phyloP scores from a whole-genome alignment of 1,140 invertebrate genomes.

The Drosophila nigromelanica region DNA sequence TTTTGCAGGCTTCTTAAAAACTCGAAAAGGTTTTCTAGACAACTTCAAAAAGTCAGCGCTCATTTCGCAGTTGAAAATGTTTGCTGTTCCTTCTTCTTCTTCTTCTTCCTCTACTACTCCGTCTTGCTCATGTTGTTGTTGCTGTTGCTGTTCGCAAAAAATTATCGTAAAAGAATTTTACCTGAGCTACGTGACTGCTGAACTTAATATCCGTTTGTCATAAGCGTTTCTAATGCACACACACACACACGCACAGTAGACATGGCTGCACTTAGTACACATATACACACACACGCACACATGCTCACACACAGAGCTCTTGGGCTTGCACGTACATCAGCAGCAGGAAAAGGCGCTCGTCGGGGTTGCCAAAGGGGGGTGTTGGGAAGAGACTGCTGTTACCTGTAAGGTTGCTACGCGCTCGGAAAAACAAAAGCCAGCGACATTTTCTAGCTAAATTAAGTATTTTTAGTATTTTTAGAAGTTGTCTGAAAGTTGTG shows the following conservation, averaged over 20 bases:
- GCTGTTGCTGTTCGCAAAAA: conserved; percentile 59
- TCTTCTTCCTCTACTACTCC: conserved; percentile 26
- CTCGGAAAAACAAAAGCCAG: conserved; percentile 68
- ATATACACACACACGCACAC: conserved; percentile 29
- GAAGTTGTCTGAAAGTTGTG: conserved; percentile 64
- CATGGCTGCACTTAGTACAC: conserved; percentile 46
- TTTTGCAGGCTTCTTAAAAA: conserved; percentile 17
- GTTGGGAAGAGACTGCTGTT: not conserved
- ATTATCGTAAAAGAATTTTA: conserved; percentile 83
- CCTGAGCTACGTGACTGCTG: conserved; percentile 79
- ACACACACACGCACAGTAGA: conserved; percentile 27
- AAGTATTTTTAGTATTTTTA: conserved; percentile 80
- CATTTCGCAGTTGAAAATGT: conserved; percentile 23
- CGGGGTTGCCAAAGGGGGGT: not conserved
- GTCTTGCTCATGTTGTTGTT: conserved; percentile 20
- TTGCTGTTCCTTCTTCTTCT: conserved; percentile 19
- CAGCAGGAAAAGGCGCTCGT: conserved; percentile 29
- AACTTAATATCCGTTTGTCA: conserved; percentile 83
- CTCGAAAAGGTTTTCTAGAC: conserved; percentile 19
- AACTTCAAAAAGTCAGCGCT: conserved; percentile 19
- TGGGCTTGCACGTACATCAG: conserved; percentile 58
- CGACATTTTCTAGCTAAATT: conserved; percentile 80
- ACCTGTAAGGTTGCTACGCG: conserved; percentile 58
- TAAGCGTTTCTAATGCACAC: conserved; percentile 79
- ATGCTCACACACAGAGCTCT: conserved; percentile 15